Evolutionary conservation across 2,888 invertebrate species (phyloP), one percentile per base, ranked within the genome.

Genomic region (Caenorhabditis doughertyi): DNA sequence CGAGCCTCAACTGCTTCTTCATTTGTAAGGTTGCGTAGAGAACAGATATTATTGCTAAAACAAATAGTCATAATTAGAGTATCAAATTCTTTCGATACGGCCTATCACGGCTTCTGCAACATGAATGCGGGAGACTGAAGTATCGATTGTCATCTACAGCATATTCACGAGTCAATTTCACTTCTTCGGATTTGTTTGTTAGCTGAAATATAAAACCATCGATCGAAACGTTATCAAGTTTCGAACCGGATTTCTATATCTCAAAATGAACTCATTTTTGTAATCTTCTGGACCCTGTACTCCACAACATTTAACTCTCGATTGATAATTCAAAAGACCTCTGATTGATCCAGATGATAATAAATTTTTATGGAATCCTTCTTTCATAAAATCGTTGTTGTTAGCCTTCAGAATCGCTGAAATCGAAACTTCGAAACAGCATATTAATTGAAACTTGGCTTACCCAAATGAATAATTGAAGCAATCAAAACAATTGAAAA

Each of bases 71-170:
- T 13, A 39, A 9, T 32, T 9, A 9, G 5, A 32, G 32, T 7
- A 32, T 16, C 13, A 39, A 47, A 47, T 47, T 18, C 1, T 3
- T 18, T 5, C 2, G 7, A 18, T 18, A 44, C 11, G 3, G 13
- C 29, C 47, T 47, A 23, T 25, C 25, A 42, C 16, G 13, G 2
- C 27, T 16, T 39, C 25, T 21, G 18, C 74, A 67, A 42, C 74
- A 76, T 35, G 74, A 56, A 5, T 25, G 35, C 25, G 74, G 74
- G 9, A 76, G n/a, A 76, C 74, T 76, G 65, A 47, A 65, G 58
- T 67, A 65, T 9, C n/a, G 25, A 18, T 25, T 18, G 0, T 39
- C 67, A 27, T 49, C 16, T 3, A 67, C 7, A 18, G 74, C 9
- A 7, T 21, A 76, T 2, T 49, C 58, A 0, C 73, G 53, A 7